These are phyloP conservation scores for Nettapus auritus DNA, from an alignment of 2,113 vertebrate genomes.

Conservation along the genomic window DNA sequence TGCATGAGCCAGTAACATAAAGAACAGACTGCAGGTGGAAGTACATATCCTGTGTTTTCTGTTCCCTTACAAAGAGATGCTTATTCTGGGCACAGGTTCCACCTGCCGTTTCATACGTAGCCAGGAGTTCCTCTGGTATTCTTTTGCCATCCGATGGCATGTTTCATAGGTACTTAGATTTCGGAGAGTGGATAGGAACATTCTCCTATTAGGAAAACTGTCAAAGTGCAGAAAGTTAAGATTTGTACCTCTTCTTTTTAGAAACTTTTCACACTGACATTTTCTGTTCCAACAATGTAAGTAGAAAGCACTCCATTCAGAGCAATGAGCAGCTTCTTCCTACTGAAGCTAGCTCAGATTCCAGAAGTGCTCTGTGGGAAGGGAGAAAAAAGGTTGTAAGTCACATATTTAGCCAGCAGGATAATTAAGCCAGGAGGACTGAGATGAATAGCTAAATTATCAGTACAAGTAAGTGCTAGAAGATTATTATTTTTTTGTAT, in stretches of 20 bases:
- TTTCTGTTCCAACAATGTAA: background rate
- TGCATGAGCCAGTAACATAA: background rate
- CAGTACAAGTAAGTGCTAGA: background rate
- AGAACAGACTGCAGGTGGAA: background rate
- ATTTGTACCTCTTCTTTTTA: background rate
- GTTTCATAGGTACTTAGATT: background rate
- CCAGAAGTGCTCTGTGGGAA: conserved; percentile 11
- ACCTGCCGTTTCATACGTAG: background rate
- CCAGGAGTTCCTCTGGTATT: background rate
- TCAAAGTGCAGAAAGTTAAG: background rate
- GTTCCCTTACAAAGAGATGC: background rate
- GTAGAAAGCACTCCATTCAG: background rate
- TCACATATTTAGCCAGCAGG: background rate
- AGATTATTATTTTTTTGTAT: background rate
- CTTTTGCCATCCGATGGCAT: background rate
- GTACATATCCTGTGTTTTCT: background rate
- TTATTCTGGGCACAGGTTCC: background rate
- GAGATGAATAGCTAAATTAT: background rate
- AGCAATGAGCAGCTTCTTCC: background rate
- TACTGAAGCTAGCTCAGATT: background rate
- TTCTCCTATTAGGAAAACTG: background rate
- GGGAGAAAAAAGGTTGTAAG: background rate
- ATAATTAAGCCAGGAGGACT: background rate
- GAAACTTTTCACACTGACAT: background rate
- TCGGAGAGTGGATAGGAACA: background rate